These are phyloP conservation scores for Toxotes jaculatrix DNA, from an alignment of 2,113 vertebrate species.

Conservation along the genomic window DNA sequence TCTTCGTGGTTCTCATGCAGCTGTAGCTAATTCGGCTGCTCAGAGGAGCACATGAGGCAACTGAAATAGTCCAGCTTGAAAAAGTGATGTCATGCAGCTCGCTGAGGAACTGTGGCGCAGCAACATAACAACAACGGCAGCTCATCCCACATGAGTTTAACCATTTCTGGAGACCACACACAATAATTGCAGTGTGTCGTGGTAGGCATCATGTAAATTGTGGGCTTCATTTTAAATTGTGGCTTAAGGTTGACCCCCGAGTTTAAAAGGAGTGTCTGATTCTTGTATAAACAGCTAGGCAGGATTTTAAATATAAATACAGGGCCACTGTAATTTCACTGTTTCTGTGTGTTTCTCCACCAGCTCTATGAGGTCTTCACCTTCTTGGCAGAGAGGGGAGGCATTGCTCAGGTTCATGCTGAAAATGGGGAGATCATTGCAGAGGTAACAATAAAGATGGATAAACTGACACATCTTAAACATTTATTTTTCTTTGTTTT, in stretches of 20 bases:
- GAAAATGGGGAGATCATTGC: slow-evolving; percentile 98
- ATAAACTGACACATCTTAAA: not conserved
- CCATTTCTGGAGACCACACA: slow-evolving; percentile 69
- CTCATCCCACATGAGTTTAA: slow-evolving; percentile 55
- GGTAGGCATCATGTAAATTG: slow-evolving; percentile 59
- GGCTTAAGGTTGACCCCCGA: slow-evolving; percentile 24
- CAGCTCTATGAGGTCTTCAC: slow-evolving; percentile 96
- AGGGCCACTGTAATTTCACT: slow-evolving; percentile 29
- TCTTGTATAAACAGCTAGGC: slow-evolving; percentile 50
- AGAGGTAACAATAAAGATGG: slow-evolving; percentile 85
- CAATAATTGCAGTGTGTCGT: slow-evolving; percentile 66
- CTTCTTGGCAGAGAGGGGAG: slow-evolving; percentile 93
- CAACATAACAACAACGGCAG: slow-evolving; percentile 53
- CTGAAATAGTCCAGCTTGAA: slow-evolving; percentile 56
- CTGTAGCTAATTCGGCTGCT: slow-evolving; percentile 48
- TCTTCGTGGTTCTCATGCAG: slow-evolving; percentile 48
- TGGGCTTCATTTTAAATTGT: slow-evolving; percentile 50
- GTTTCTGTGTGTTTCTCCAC: slow-evolving; percentile 56
- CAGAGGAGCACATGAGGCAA: slow-evolving; percentile 52
- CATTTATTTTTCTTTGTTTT: not conserved
- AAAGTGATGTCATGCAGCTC: slow-evolving; percentile 69
- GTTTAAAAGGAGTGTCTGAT: slow-evolving; percentile 40
- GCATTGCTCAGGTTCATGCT: slow-evolving; percentile 95
- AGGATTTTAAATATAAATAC: slow-evolving; percentile 37
- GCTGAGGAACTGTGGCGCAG: slow-evolving; percentile 37